Percentiles rank a stretch among this genome's conserved stretches.
Conservation (phyloP, 1,140 invertebrate species). For the Zelostemma sp. region DNA sequence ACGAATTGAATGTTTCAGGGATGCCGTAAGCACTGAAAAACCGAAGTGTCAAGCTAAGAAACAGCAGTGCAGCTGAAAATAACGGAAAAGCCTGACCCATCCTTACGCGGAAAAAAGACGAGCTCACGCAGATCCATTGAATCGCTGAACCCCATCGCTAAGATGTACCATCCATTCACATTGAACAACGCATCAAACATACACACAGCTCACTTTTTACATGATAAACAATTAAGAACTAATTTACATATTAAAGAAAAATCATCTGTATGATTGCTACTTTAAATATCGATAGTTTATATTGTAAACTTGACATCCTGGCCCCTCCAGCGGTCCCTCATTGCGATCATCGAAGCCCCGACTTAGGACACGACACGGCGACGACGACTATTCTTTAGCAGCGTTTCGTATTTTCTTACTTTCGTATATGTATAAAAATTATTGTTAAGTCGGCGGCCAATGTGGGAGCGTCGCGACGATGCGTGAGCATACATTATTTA, state of each 20-base stretch:
- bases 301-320: conserved; percentile 63
- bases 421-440: conserved; percentile 68
- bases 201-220: conserved; percentile 66
- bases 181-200: conserved; percentile 54
- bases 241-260: conserved; percentile 67
- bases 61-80: conserved; percentile 64
- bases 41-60: conserved; percentile 64
- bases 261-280: conserved; percentile 69
- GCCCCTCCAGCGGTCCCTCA: no score
- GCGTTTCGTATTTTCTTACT: conserved; percentile 71
- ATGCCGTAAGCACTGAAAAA: conserved; percentile 68
- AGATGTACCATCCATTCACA: conserved; percentile 62
- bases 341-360: conserved; percentile 15
- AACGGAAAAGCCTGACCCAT: conserved; percentile 64
- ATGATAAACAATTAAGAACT: conserved; percentile 66
- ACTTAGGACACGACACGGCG: conserved; percentile 57
- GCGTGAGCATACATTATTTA: conserved; percentile 18
- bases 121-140: conserved; percentile 59
- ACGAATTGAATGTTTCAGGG: conserved; percentile 44
- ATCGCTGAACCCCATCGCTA: conserved; percentile 58
- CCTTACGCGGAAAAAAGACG: conserved; percentile 60
- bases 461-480: conserved; percentile 29
- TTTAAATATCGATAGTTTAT: conserved; percentile 66
- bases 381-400: conserved; percentile 63
- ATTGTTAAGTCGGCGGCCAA: conserved; percentile 62